phyloP scores from a whole-genome alignment of 2,888 invertebrate species.

The Argyra leucocephala region DNA sequence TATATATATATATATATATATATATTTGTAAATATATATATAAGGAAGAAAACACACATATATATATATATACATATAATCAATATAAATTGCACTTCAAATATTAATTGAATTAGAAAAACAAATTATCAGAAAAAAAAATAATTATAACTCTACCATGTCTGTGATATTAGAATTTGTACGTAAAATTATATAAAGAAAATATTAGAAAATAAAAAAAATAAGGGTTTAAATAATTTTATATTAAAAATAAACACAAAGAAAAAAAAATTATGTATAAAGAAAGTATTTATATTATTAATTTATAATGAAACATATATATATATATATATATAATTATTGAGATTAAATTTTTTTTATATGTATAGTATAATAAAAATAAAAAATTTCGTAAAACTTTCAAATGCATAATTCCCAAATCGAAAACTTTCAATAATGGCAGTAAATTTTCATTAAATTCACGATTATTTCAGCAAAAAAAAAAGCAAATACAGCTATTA shows the following conservation, averaged over 20 bases:
- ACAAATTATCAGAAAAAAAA: neutral
- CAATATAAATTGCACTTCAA: too few relatives aligned
- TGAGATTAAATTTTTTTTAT: too few relatives aligned
- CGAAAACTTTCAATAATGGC: too few relatives aligned
- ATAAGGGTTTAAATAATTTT: neutral
- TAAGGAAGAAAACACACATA: neutral
- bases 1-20: neutral
- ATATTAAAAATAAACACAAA: neutral
- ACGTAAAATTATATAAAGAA: neutral
- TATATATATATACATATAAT: neutral
- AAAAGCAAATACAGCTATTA: too few relatives aligned
- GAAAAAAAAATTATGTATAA: neutral
- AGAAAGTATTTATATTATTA: neutral
- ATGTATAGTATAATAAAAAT: too few relatives aligned
- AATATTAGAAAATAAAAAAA: neutral
- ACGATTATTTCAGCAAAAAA: too few relatives aligned
- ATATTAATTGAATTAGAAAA: too few relatives aligned
- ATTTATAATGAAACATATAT: neutral
- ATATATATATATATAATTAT: neutral
- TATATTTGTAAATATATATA: neutral
- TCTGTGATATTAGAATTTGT: constrained; percentile 25
- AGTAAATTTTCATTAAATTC: too few relatives aligned
- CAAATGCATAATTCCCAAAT: too few relatives aligned
- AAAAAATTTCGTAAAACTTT: too few relatives aligned
- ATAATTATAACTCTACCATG: constrained; percentile 19